Evolutionary conservation across 35 echinoderm and acorn worm genomes (phyloP), one percentile per base, ranked within the genome.

Genomic region (Ophiothrix spiculata): DNA sequence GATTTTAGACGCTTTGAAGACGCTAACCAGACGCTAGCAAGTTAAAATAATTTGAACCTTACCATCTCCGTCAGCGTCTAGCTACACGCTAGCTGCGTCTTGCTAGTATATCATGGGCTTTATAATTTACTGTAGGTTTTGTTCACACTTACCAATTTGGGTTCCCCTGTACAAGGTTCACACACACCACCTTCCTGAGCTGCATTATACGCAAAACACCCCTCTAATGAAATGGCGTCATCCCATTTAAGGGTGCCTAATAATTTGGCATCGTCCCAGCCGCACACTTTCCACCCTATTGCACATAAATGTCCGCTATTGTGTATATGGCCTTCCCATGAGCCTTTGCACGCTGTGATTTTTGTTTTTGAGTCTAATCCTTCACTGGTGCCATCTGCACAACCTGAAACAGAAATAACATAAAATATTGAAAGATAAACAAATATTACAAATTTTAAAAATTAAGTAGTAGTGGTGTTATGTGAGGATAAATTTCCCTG

Each of bases 121-220:
- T n/a, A n/a, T n/a, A n/a, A n/a, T n/a, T n/a, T n/a, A n/a, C n/a
- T n/a, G n/a, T n/a, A n/a, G n/a, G n/a, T n/a, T n/a, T n/a, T n/a
- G 19, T 10, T 15, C 15, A 11, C 11, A 49, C 80, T 87, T 85
- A 98, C 95, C 89, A 94, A 91, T 28, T 98, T 88, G 40, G 88
- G 77, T 35, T 87, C 82, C 16, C 88, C 86, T 37, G 76, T 85
- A 83, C 95, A 98, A 8, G 91, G 88, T 80, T 81, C 83, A 78
- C 95, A 98, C 19, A 63, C 73, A 14, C 95, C 95, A 39, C 85
- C 76, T 69, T 98, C 95, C 38, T 98, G 95, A 8, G 88, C 95
- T 15, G 95, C 95, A 86, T 98, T 93, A 81, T 82, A 93, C 16
- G 88, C 95, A 75, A 76, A 98, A 77, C 95, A 98, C 13, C 95